Base-by-base conservation (phyloP, 1,140 invertebrate genomes). In the Riptortus pedestris region DNA sequence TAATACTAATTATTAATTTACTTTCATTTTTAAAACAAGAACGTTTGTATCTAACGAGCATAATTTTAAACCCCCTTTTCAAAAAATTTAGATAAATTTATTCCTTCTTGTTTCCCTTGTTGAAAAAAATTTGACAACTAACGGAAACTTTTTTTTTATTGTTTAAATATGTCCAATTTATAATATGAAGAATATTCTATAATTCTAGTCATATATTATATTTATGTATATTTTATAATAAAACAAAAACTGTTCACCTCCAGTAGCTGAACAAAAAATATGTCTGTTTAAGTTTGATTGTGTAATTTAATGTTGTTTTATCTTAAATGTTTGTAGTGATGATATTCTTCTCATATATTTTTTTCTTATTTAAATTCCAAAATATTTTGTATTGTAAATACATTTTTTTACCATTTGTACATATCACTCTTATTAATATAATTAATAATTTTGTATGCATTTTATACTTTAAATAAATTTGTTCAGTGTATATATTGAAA, bases 401-500 rank as follows among this genome's bases (percentile, higher is more conserved):
- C 18, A 20, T 20, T 47, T 20, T 47, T 47, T 47, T 47, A 47
- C 22, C 45, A 47, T 47, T 4, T 47, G 45, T 47, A 47, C 45
- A 47, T 47, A 47, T 47, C 45, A 47, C 22, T 47, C 22, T 20
- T n/a, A 20, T 20, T 47, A 47, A 47, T 47, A 47, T 47, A 47
- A 38, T 38, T 38, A 38, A 47, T 47, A 47, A 47, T 47, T 47
- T 47, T 47, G 45, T 47, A 47, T 47, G 45, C 22, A n/a, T 47
- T 47, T 47, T 47, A 47, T 47, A 47, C 45, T 20, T 47, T 22
- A 47, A 47, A 47, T 47, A 20, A 47, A 47, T 20, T 47, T 47
- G 45, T 47, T 47, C 22, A 47, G 22, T 47, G 45, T 47, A 22
- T 45, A n/a, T n/a, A n/a, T n/a, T n/a, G n/a, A n/a, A n/a, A n/a